A percentile compares a stretch with the other conserved stretches of the same genome.
Evolutionary conservation across 2,797 vertebrate species (phyloP).

Genomic region (Peromyscus aztecus): DNA sequence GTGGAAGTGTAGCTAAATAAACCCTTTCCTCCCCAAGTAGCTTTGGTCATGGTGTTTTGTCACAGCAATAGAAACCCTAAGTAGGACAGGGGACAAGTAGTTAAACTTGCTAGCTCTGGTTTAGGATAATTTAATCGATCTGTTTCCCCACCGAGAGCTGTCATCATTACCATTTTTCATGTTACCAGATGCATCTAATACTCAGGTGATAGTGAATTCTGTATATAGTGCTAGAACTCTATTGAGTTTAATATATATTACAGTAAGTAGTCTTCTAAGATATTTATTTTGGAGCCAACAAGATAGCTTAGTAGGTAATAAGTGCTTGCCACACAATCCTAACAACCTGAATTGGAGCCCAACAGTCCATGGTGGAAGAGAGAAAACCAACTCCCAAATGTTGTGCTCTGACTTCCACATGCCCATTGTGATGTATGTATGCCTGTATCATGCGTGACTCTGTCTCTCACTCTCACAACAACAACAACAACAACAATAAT

Average conservation of each 20-base stretch:
- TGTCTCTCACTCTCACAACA: background rate
- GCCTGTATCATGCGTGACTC: background rate
- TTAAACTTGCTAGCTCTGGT: background rate
- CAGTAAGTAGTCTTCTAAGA: background rate
- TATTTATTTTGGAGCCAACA: background rate
- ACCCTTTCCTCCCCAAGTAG: background rate
- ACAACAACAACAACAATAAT: background rate
- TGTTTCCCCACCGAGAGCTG: conserved; percentile 16
- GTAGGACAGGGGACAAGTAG: background rate
- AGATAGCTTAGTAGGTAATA: background rate
- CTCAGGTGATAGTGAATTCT: conserved; percentile 29
- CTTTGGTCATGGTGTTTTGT: background rate
- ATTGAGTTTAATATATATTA: conserved; percentile 32
- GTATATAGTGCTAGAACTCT: background rate
- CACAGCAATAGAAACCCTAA: background rate
- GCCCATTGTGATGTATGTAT: background rate
- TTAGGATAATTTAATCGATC: conserved; percentile 1
- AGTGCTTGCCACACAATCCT: background rate
- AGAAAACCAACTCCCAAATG: background rate
- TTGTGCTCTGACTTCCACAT: background rate
- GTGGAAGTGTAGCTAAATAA: background rate
- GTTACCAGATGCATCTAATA: conserved; percentile 17
- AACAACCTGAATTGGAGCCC: background rate
- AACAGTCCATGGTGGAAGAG: background rate
- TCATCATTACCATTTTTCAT: conserved; percentile 45